Evolutionary conservation across 92 coral and sea anemone genomes (phyloP), one percentile per base, ranked within the genome.

Genomic region (Zoanthus sociatus): DNA sequence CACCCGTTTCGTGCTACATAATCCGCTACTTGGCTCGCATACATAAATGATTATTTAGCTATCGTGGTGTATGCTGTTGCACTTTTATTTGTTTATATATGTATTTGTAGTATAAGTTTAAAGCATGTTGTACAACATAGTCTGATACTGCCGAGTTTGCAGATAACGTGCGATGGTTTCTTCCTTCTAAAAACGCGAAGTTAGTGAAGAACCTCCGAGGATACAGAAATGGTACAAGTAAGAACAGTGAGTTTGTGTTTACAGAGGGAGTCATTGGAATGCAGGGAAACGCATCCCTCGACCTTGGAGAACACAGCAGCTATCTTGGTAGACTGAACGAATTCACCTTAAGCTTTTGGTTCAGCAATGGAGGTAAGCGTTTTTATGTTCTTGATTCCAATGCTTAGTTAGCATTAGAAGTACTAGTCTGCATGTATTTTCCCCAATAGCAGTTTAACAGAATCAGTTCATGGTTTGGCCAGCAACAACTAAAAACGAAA

Each of bases 191-290:
- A 6, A 15, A 15, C 47, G 1, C 6, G 13, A n/a, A 54, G 31
- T 30, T 12, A 26, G 9, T 77, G 46, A 77, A 66, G 26, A 68
- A 81, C 64, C 10, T 81, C 45, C 13, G 37, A 66, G 20, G 21
- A 1, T 37, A n/a, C 47, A 81, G 85, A 81, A 81, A 63, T 26
- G 85, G 58, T 1, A 30, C 75, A 47, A 48, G 31, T 21, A 70
- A 64, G 32, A 81, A 46, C 16, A 58, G 60, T 37, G 73, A 48
- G 42, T 54, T 46, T 16, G 75, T 64, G 61, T 81, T 81, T 75
- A 45, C 45, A 6, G 74, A 81, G 11, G 85, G 85, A 0, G 85
- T 64, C 44, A 32, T 81, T 21, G 85, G 85, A 81, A 11, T 81
- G 20, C 85, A 66, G 61, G 85, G 75, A 9, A n/a, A 53, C 47